Evolutionary conservation across 2,113 vertebrate genomes (phyloP), one percentile per base, ranked within the genome.

Genomic region (Dissostichus mawsoni): DNA sequence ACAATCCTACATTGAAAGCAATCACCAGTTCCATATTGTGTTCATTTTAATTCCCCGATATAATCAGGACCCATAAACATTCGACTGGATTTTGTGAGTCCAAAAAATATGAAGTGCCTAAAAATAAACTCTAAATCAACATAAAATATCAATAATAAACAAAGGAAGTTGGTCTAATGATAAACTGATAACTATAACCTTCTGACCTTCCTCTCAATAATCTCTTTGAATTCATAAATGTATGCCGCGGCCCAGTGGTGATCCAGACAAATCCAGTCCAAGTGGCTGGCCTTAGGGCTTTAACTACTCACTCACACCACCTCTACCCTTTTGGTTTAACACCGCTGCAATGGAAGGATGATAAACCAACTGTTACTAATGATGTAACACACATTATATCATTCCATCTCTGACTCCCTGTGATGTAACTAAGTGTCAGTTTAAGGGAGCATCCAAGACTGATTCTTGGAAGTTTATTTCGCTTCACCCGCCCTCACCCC

Each of bases 341-440:
- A 17, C 16, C 47, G 44, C n/a, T 70, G 25, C n/a, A 20, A 12
- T 23, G 56, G 14, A 53, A 68, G 4, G 36, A 44, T 23, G 55
- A n/a, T 58, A 63, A 74, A 78, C 71, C 69, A 80, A 76, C 47
- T 56, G 69, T 59, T 76, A 59, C 44, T 59, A 65, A 81, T 82
- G 73, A 84, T 56, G 81, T 68, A 82, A 80, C 71, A 58, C 74
- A 56, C 56, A 44, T 33, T 41, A 23, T 1, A 69, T 20, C 45
- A 44, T 50, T 52, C 64, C 67, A 82, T 48, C 50, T 16, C 58
- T 14, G 51, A 11, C 57, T 72, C 69, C 65, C 58, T 67, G 67
- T 87, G 83, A 90, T 78, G 77, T 79, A 89, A 91, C 80, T 48
- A 17, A 16, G 23, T 66, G 82, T 69, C 61, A 44, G 18, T 74